Base-by-base conservation (phyloP, 2,888 invertebrate genomes). In the Ophioninae sp. region DNA sequence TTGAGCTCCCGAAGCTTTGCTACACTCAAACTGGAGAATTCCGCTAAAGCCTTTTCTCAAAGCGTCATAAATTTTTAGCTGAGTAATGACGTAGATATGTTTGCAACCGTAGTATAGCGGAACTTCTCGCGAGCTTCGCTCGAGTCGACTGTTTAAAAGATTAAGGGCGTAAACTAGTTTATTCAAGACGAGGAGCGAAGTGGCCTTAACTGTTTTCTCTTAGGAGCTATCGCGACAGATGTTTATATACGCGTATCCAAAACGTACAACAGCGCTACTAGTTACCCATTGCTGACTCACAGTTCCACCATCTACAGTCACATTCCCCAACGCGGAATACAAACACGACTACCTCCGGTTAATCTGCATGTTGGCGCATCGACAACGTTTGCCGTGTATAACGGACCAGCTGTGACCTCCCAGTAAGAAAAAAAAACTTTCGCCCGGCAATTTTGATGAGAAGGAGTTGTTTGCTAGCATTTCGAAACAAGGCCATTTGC, bases 401-500 rank as follows among this genome's bases (percentile, higher is more conserved):
- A 41, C 58, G 44, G 20, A 44, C 58, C 79, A 72, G 58, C 64
- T 64, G 41, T 74, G 39, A 30, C 30, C 30, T 41, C 58, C 61
- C 67, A 72, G 82, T 64, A 68, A 69, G 73, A 23, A 56, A 41
- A 41, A 78, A 75, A 63, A 84, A 84, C 74, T 81, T 84, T 75
- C 75, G 59, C 13, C 51, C 23, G 41, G 30, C 68, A 63, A 37
- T 76, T 44, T 39, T 41, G 22, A 41, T 22, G 20, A 71, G 37
- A 64, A 51, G 59, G 69, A 67, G 64, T 78, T 74, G 77, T 81
- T 81, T 81, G 81, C 65, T 69, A 77, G 44, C 59, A 69, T 68
- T 64, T 77, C 10, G 20, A 23, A 13, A 61, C 37, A 63, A 17
- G 10, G n/a, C 7, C 44, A 37, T 13, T 17, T 6, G 17, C 13